These are phyloP conservation scores for Heteractis magnifica DNA, from an alignment of 92 coral and sea anemone species.

Conservation along the genomic window DNA sequence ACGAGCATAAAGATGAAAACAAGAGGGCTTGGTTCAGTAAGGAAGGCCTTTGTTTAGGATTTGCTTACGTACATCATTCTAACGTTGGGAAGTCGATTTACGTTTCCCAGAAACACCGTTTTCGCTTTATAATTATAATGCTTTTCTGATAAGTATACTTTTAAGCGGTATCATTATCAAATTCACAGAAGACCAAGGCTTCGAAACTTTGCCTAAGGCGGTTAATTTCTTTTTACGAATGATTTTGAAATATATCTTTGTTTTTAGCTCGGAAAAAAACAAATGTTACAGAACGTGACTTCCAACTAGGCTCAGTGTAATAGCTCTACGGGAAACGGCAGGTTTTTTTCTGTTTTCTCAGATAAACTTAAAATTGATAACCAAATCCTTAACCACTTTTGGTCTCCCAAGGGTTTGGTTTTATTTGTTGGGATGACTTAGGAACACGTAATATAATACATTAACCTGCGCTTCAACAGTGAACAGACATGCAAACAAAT, in stretches of 20 bases:
- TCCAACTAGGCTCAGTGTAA: slow-evolving; percentile 10
- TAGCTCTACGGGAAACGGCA: slow-evolving; percentile 10
- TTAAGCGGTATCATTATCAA: too few species aligned
- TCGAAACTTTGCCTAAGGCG: neutral
- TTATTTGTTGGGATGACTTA: neutral
- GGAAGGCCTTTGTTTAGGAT: neutral
- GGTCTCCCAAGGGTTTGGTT: neutral
- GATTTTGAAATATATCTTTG: neutral
- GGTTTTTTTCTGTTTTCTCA: neutral
- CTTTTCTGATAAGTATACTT: too few species aligned
- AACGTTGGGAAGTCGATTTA: neutral
- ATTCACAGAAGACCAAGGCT: neutral
- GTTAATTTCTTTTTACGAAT: neutral
- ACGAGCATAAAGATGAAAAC: neutral
- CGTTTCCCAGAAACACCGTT: neutral
- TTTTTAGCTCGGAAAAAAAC: neutral
- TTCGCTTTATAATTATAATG: too few species aligned
- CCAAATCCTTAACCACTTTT: neutral
- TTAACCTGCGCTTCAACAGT: neutral
- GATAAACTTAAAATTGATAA: neutral
- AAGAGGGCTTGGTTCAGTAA: neutral
- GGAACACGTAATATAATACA: neutral
- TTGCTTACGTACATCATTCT: neutral
- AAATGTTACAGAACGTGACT: neutral
- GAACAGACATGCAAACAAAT: neutral